phyloP scores from a whole-genome alignment of 1,140 invertebrate genomes.

The Rhagoletis zephyria region DNA sequence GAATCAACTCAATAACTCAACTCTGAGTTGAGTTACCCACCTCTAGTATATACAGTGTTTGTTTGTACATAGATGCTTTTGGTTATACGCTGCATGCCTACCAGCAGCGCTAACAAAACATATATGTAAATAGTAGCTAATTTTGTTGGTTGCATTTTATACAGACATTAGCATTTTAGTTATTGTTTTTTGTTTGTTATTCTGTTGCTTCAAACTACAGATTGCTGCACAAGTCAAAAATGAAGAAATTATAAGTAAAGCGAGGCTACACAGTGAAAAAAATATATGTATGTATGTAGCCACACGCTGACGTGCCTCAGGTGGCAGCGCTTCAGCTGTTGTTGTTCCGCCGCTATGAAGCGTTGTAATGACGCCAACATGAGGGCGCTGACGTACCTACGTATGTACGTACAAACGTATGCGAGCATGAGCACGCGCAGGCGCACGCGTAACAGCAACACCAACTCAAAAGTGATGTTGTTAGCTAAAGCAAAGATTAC shows the following conservation, averaged over 20 bases:
- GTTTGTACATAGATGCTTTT: not conserved
- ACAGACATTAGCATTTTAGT: not conserved
- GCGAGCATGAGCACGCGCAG: constrained; percentile 3
- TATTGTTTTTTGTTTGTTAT: not conserved
- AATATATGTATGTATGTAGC: not conserved
- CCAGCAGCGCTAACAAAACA: not conserved
- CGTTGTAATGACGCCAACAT: constrained; percentile 33
- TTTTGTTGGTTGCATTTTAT: not conserved
- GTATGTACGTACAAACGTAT: not conserved
- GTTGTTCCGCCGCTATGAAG: not conserved
- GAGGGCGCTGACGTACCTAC: constrained; percentile 3
- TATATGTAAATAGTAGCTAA: not conserved
- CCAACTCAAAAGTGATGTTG: not conserved
- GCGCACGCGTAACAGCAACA: constrained; percentile 16
- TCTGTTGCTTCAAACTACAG: not conserved
- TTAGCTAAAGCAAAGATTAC: not conserved
- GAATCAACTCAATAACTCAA: no score
- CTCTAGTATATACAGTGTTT: no score
- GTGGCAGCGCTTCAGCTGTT: not conserved
- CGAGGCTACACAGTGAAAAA: not conserved
- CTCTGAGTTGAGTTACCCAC: no score
- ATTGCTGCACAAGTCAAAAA: not conserved
- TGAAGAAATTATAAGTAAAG: constrained; percentile 20
- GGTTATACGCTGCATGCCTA: not conserved
- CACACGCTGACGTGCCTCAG: not conserved